phyloP scores from a whole-genome alignment of 2,888 invertebrate species.

The Acanthoscelides obtectus region DNA sequence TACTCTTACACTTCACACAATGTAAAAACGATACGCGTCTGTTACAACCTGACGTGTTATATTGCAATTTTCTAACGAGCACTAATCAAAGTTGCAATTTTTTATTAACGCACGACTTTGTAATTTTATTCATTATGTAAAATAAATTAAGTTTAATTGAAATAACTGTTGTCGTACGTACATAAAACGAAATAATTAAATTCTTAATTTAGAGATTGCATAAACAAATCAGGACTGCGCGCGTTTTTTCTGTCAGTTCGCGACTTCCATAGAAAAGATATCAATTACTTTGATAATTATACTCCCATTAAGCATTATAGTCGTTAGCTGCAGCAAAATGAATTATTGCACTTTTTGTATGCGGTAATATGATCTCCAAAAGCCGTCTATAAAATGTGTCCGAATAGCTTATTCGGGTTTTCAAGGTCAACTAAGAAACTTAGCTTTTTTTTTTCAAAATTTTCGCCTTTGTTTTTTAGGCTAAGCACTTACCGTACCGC shows the following conservation, averaged over 20 bases:
- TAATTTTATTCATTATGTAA: slow-evolving; percentile 5
- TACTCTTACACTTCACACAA: too few species aligned
- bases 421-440: too few species aligned
- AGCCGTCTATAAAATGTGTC: background rate
- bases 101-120: background rate
- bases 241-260: slow-evolving; percentile 3
- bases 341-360: background rate
- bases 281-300: slow-evolving; percentile 7
- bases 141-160: slow-evolving; percentile 13
- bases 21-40: background rate
- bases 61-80: background rate
- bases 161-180: slow-evolving; percentile 13
- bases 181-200: slow-evolving; percentile 15
- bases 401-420: too few species aligned
- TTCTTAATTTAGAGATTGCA: slow-evolving; percentile 15
- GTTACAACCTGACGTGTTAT: background rate
- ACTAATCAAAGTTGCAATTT: background rate
- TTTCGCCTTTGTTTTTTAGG: too few species aligned
- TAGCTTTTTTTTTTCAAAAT: too few species aligned
- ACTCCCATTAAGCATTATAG: slow-evolving; percentile 19
- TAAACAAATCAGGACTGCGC: slow-evolving; percentile 11
- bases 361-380: background rate
- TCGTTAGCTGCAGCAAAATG: slow-evolving; percentile 24
- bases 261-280: slow-evolving; percentile 5
- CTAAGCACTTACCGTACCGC: too few species aligned